These are phyloP conservation scores for Agelaius tricolor DNA, from an alignment of 2,113 vertebrate genomes.

Conservation along the genomic window DNA sequence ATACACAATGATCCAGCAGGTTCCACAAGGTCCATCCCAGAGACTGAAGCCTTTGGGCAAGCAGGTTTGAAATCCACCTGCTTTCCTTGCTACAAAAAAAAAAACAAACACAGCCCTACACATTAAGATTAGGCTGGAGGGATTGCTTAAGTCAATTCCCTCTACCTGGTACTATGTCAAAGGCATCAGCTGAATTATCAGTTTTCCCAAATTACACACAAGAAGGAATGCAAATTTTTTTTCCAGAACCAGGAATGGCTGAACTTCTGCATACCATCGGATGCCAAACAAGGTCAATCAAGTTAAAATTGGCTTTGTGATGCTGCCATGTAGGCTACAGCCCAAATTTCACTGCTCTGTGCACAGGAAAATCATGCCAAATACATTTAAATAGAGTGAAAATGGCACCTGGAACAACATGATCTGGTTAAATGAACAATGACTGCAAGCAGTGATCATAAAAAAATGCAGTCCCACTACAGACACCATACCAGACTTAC, in stretches of 20 bases:
- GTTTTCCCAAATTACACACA: background rate
- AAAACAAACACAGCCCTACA: background rate
- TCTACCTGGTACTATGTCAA: background rate
- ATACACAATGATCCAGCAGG: background rate
- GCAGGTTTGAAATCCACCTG: background rate
- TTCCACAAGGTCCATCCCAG: background rate
- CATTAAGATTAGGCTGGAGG: background rate
- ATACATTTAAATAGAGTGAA: background rate
- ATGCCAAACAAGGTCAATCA: slow-evolving; percentile 6
- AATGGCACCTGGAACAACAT: background rate
- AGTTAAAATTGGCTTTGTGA: slow-evolving; percentile 6
- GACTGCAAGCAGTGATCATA: background rate
- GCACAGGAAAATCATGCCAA: background rate
- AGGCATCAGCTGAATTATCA: background rate
- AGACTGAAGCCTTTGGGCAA: background rate
- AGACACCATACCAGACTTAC: background rate
- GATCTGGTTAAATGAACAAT: background rate
- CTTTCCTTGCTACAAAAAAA: background rate
- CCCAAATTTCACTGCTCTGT: background rate
- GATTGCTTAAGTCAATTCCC: background rate
- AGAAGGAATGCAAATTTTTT: background rate
- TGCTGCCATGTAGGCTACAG: background rate
- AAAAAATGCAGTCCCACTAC: background rate
- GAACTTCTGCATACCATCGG: background rate
- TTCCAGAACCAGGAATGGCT: background rate